A percentile compares a stretch with the other conserved stretches of the same genome.
phyloP scores from a whole-genome alignment of 1,140 invertebrate genomes.

The Diorhabda elongata region DNA sequence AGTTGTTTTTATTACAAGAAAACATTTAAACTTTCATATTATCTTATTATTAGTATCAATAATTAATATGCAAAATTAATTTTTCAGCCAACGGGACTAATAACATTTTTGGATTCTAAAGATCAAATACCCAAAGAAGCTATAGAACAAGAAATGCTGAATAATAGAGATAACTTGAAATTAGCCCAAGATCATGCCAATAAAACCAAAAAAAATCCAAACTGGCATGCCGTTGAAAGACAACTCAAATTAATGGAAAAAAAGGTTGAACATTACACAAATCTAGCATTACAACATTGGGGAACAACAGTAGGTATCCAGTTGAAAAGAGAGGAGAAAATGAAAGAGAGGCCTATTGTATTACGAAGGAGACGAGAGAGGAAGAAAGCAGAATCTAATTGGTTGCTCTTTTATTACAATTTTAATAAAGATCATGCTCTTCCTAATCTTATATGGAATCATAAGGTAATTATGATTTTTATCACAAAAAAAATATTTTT shows the following conservation, averaged over 20 bases:
- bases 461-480: slow-evolving; percentile 61
- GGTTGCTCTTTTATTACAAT: slow-evolving; percentile 92
- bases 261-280: slow-evolving; percentile 66
- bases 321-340: slow-evolving; percentile 60
- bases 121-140: slow-evolving; percentile 77
- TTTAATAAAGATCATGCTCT: slow-evolving; percentile 92
- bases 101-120: slow-evolving; percentile 84
- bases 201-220: slow-evolving; percentile 59
- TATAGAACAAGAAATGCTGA: slow-evolving; percentile 62
- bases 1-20: no score
- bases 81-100: slow-evolving; percentile 73
- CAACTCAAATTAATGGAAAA: slow-evolving; percentile 75
- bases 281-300: slow-evolving; percentile 87
- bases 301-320: slow-evolving; percentile 69
- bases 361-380: slow-evolving; percentile 84
- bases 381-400: slow-evolving; percentile 90
- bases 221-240: slow-evolving; percentile 66
- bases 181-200: slow-evolving; percentile 81
- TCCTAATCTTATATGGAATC: slow-evolving; percentile 98
- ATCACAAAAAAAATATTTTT: slow-evolving; percentile 19
- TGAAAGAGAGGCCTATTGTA: slow-evolving; percentile 76
- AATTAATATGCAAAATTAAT: no score
- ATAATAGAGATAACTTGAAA: slow-evolving; percentile 91
- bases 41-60: no score
- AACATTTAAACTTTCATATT: no score